Evolutionary conservation across 2,797 vertebrate genomes (phyloP).

Genomic region (Takifugu rubripes): DNA sequence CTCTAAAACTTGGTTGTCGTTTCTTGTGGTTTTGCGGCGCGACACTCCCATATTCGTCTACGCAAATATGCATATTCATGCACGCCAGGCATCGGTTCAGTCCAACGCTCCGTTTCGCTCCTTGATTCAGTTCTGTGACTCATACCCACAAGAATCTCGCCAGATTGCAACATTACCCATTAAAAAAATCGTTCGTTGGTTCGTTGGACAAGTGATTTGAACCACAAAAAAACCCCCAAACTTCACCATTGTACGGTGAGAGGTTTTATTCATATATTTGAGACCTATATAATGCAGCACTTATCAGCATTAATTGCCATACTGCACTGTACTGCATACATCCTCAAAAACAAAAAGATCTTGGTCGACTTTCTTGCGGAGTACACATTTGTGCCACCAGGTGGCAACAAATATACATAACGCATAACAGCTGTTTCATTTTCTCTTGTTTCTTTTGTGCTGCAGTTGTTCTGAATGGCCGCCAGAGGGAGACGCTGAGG

Average conservation of each 20-base stretch:
- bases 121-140: conserved; percentile 37
- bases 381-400: conserved; percentile 22
- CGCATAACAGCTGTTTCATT: conserved; percentile 21
- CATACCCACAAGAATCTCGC: conserved; percentile 41
- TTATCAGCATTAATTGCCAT: too few relatives aligned
- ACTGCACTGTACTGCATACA: too few relatives aligned
- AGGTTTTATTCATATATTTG: too few relatives aligned
- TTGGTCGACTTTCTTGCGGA: background rate
- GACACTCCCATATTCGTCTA: background rate
- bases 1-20: background rate
- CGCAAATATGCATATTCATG: background rate
- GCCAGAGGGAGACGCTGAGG: conserved; percentile 14
- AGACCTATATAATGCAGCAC: too few relatives aligned
- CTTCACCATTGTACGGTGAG: too few relatives aligned
- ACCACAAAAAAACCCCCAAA: background rate
- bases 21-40: background rate
- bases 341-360: too few relatives aligned
- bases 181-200: too few relatives aligned
- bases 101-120: background rate
- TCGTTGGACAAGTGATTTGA: too few relatives aligned
- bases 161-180: too few relatives aligned
- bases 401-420: conserved; percentile 18
- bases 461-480: conserved; percentile 10
- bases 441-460: conserved; percentile 7
- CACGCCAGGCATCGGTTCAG: background rate